Evolutionary conservation across 2,888 invertebrate species (phyloP).

Genomic region (Scaptomyza flava): DNA sequence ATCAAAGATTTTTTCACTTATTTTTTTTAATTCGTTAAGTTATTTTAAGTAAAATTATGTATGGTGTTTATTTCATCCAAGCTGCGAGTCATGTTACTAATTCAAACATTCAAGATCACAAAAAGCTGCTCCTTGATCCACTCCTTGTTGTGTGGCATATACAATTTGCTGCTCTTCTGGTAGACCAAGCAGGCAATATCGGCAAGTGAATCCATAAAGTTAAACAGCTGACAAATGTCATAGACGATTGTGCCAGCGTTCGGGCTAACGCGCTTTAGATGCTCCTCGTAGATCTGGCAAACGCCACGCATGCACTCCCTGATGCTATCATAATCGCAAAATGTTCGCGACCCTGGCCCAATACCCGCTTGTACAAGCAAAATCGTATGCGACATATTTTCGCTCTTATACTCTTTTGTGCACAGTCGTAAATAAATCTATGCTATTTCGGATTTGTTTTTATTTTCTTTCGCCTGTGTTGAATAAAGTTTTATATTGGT

Average conservation of each 20-base stretch:
- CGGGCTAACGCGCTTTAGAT: slow-evolving; percentile 97
- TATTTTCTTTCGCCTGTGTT: not conserved
- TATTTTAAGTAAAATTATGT: not conserved
- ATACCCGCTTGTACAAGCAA: slow-evolving; percentile 96
- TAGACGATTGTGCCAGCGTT: slow-evolving; percentile 98
- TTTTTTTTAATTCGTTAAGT: not conserved
- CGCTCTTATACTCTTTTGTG: not conserved
- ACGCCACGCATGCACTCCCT: slow-evolving; percentile 99
- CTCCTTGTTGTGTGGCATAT: slow-evolving; percentile 99
- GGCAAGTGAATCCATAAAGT: slow-evolving; percentile 97
- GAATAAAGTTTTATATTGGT: not conserved
- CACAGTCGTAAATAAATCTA: not conserved
- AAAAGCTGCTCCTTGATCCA: slow-evolving; percentile 99
- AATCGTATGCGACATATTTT: slow-evolving; percentile 94
- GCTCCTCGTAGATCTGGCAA: slow-evolving; percentile 99
- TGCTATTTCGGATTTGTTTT: not conserved
- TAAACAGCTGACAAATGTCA: slow-evolving; percentile 98
- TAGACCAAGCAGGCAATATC: slow-evolving; percentile 98
- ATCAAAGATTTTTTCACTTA: not conserved
- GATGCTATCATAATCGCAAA: slow-evolving; percentile 98
- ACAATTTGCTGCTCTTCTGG: slow-evolving; percentile 97
- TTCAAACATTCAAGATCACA: slow-evolving; percentile 87
- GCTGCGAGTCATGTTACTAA: too few species aligned
- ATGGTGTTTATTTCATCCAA: not conserved
- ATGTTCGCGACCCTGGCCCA: slow-evolving; percentile 97